Conservation (phyloP, 2,888 invertebrate genomes). For the Podotricha telesiphe region DNA sequence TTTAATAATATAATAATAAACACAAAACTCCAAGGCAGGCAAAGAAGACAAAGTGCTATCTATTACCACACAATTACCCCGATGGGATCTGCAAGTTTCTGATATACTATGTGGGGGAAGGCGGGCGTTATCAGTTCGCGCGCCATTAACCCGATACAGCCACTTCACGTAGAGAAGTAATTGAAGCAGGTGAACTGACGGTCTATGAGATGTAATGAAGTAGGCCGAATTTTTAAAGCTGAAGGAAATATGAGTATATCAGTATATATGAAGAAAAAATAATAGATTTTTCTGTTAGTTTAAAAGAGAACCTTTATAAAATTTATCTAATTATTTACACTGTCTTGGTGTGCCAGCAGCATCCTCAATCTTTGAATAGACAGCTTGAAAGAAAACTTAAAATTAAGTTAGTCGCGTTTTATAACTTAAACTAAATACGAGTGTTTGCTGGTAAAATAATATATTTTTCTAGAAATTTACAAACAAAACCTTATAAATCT, state of each 20-base stretch:
- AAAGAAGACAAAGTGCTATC: conserved; percentile 54
- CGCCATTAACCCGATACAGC: conserved; percentile 81
- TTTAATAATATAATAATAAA: conserved; percentile 4
- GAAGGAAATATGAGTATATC: too few relatives aligned
- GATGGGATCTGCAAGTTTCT: conserved; percentile 67
- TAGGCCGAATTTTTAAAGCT: conserved; percentile 10
- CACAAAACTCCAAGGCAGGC: conserved; percentile 19
- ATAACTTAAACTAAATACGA: too few relatives aligned
- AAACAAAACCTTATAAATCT: too few relatives aligned
- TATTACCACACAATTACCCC: conserved; percentile 74
- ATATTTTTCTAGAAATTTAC: too few relatives aligned
- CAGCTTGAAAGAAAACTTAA: too few relatives aligned
- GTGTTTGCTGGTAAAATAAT: too few relatives aligned
- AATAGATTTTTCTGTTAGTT: too few relatives aligned
- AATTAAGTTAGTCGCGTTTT: too few relatives aligned
- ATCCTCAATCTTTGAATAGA: too few relatives aligned
- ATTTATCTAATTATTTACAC: too few relatives aligned
- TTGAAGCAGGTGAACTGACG: conserved; percentile 48
- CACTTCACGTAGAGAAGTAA: conserved; percentile 73
- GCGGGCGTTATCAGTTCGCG: conserved; percentile 72
- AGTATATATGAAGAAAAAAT: not conserved
- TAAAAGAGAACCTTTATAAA: too few relatives aligned
- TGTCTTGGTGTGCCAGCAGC: too few relatives aligned
- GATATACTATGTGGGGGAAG: conserved; percentile 50
- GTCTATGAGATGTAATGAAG: conserved; percentile 4